Evolutionary conservation across 2,888 invertebrate species (phyloP).

Genomic region (Apotomis capreana): DNA sequence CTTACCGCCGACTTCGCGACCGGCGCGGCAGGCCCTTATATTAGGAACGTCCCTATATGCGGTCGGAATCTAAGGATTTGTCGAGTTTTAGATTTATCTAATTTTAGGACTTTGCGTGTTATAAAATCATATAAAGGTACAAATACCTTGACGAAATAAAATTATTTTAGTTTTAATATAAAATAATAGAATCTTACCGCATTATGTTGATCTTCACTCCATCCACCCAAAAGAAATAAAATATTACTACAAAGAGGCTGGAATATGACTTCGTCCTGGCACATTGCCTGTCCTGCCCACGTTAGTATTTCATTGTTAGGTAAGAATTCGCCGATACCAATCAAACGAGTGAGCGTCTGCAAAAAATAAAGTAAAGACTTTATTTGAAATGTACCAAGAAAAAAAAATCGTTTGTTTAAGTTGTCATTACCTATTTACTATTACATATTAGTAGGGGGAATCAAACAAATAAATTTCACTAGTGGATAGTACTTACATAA

Average conservation of each 20-base stretch:
- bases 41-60: too few relatives aligned
- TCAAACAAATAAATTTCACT: background rate
- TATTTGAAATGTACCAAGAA: background rate
- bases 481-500: conserved; percentile 60
- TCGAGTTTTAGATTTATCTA: too few relatives aligned
- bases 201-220: conserved; percentile 82
- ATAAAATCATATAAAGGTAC: too few relatives aligned
- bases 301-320: conserved; percentile 82
- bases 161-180: background rate
- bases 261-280: conserved; percentile 80
- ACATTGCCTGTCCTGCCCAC: conserved; percentile 78
- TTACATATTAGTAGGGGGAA: too few relatives aligned
- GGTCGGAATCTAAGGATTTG: too few relatives aligned
- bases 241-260: conserved; percentile 86
- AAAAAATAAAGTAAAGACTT: conserved; percentile 47
- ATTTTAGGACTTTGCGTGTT: too few relatives aligned
- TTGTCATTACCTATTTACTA: too few relatives aligned
- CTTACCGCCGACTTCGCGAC: too few relatives aligned
- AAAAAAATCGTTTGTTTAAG: too few relatives aligned
- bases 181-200: conserved; percentile 68
- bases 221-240: conserved; percentile 86
- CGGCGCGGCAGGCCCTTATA: too few relatives aligned
- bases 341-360: conserved; percentile 64
- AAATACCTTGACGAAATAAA: too few relatives aligned
- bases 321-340: conserved; percentile 86